Conservation (phyloP, 1,140 invertebrate genomes). For the Temnothorax curvispinosus region DNA sequence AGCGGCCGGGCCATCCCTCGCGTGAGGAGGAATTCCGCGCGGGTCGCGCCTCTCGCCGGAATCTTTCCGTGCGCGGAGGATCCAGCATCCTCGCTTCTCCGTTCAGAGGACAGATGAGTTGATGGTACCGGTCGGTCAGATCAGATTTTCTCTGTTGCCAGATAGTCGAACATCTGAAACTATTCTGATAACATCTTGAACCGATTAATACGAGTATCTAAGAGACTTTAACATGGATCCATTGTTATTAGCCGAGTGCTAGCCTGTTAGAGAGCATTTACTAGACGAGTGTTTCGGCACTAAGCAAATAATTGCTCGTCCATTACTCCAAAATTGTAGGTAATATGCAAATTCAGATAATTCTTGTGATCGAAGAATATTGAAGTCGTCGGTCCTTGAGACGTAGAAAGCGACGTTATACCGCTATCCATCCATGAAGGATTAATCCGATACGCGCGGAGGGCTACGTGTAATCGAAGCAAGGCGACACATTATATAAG, state of each 20-base stretch:
- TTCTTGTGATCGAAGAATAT: not conserved
- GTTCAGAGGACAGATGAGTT: not conserved
- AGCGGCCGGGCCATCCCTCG: constrained; percentile 60
- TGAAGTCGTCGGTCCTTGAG: not conserved
- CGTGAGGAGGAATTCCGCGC: constrained; percentile 26
- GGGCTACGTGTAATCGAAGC: constrained; percentile 71
- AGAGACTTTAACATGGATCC: not conserved
- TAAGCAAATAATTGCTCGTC: not conserved
- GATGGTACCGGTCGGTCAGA: not conserved
- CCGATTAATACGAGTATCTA: not conserved
- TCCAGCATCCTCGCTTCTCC: not conserved
- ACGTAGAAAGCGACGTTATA: constrained; percentile 9
- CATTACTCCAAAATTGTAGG: not conserved
- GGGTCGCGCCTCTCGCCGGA: constrained; percentile 57
- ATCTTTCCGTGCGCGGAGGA: not conserved
- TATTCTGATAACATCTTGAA: not conserved
- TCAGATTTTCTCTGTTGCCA: not conserved
- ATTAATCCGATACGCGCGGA: constrained; percentile 26
- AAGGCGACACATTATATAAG: constrained; percentile 78
- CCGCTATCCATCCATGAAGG: not conserved
- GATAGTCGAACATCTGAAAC: not conserved
- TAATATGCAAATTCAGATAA: not conserved
- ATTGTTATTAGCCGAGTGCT: not conserved
- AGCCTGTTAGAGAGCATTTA: not conserved
- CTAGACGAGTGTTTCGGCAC: not conserved